Base-by-base conservation (phyloP, 2,113 vertebrate species). In the Tachycineta bicolor region DNA sequence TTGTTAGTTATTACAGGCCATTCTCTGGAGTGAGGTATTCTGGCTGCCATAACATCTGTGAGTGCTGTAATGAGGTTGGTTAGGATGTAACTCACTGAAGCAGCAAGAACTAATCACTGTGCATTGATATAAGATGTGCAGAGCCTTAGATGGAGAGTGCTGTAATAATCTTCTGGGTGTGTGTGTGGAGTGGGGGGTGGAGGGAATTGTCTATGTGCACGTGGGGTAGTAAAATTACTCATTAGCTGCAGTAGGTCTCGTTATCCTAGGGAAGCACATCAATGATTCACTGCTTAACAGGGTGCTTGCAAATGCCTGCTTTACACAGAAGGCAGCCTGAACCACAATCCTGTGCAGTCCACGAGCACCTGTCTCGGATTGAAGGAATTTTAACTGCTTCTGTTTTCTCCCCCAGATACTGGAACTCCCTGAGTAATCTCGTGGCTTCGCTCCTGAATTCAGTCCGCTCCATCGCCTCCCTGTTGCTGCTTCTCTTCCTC, bases 381-480 rank as follows among this genome's bases (percentile, higher is more conserved):
- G 77, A 64, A 71, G 77, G 62, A 46, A 39, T 69, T 83, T 44
- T 94, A 85, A 97, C 46, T 39, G 33, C 37, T 22, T 56, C 63
- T 88, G 0, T 90, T 82, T 93, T 94, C 59, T 63, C 59, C 74
- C 88, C 49, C 89, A 99, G 99, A 97, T 99, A 99, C 95, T 99
- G 99, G 99, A 99, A 99, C 95, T 99, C 99, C 76, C 97, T 99
- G 95, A 99, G 99, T 98, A 99, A 99, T 96, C 98, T 99, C 53
- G 99, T 99, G 98, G 99, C 99, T 8, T 99, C 99, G 5, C 97
- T 99, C 88, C 98, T 99, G 80, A 99, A 99, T 96, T 99, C 99
- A 0, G 99, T 99, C n/a, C 99, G 99, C 73, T 99, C 99, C 97
- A 99, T 99, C 20, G 99, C 99, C 69, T 99, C 99, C 85, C 98